Evolutionary conservation across 37 sponge, comb jelly and placozoan genomes (phyloP).

Genomic region (Ephydatia muelleri): DNA sequence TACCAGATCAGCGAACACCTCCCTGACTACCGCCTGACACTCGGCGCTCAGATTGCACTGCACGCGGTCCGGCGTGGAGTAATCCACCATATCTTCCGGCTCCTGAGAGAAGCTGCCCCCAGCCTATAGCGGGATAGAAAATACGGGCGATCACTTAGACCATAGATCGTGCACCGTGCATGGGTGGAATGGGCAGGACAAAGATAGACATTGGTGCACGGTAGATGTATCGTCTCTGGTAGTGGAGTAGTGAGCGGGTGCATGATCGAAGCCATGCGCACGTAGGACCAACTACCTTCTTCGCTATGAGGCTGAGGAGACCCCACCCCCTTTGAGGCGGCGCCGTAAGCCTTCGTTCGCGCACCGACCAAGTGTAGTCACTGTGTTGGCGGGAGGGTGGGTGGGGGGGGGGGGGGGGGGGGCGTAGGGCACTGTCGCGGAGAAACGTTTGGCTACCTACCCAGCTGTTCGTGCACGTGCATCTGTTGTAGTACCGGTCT

Average conservation of each 20-base stretch:
- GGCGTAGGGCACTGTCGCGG: too few relatives aligned
- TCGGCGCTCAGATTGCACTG: conserved; percentile 31
- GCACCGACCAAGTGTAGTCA: background rate
- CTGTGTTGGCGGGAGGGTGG: background rate
- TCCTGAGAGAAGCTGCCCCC: conserved; percentile 69
- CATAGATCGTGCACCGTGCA: too few relatives aligned
- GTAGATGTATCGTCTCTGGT: too few relatives aligned
- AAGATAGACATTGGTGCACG: too few relatives aligned
- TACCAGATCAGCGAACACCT: conserved; percentile 61
- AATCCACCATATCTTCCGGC: conserved; percentile 74
- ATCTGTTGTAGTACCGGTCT: too few relatives aligned
- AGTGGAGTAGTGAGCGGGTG: too few relatives aligned
- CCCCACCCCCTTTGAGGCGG: background rate
- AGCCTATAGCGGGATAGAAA: conserved; percentile 25
- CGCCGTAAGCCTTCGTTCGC: background rate
- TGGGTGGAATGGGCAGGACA: too few relatives aligned
- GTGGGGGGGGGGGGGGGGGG: background rate
- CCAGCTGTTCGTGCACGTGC: background rate
- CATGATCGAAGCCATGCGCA: too few relatives aligned
- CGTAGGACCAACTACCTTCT: too few relatives aligned
- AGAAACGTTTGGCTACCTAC: background rate
- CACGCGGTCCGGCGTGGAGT: background rate
- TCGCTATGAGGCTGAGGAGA: background rate
- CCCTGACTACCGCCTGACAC: conserved; percentile 30
- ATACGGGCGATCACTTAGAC: background rate